Conservation (phyloP, 2,888 invertebrate genomes). For the Emmelina monodactyla region DNA sequence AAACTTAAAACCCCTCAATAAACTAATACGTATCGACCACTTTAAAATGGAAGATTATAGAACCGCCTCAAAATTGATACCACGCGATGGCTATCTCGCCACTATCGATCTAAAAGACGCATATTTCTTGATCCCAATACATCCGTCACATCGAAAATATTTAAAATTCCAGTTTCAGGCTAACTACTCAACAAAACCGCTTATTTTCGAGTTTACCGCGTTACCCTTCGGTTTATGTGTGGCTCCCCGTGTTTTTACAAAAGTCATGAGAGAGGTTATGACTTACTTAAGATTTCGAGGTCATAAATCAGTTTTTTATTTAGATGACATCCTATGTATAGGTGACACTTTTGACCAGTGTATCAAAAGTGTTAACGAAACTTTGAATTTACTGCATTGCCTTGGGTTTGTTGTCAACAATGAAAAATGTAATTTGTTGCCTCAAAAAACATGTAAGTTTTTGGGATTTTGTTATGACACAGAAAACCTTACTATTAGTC, state of each 20-base stretch:
- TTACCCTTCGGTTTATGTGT: conserved; percentile 9
- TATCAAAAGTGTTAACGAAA: neutral
- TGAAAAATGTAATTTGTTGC: conserved; percentile 7
- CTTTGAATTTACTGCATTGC: neutral
- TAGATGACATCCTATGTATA: conserved; percentile 13
- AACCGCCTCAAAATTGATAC: conserved; percentile 1
- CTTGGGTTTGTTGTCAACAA: conserved; percentile 6
- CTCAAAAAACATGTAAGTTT: too few species aligned
- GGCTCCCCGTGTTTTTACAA: conserved; percentile 8
- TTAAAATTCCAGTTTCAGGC: neutral
- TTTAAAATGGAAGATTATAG: conserved; percentile 3
- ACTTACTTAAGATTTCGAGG: conserved; percentile 5
- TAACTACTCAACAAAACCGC: neutral
- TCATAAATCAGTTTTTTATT: conserved; percentile 8
- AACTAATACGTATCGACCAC: neutral
- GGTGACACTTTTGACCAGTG: conserved; percentile 3
- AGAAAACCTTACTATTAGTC: too few species aligned
- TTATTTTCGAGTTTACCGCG: conserved; percentile 6
- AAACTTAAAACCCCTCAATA: neutral
- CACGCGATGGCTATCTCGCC: conserved; percentile 1
- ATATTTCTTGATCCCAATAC: neutral
- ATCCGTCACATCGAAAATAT: neutral
- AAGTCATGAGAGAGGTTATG: conserved; percentile 8
- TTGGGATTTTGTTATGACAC: too few species aligned
- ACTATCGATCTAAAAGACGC: conserved; percentile 1